Conservation (phyloP, 2,888 invertebrate species). For the Mimas tiliae region DNA sequence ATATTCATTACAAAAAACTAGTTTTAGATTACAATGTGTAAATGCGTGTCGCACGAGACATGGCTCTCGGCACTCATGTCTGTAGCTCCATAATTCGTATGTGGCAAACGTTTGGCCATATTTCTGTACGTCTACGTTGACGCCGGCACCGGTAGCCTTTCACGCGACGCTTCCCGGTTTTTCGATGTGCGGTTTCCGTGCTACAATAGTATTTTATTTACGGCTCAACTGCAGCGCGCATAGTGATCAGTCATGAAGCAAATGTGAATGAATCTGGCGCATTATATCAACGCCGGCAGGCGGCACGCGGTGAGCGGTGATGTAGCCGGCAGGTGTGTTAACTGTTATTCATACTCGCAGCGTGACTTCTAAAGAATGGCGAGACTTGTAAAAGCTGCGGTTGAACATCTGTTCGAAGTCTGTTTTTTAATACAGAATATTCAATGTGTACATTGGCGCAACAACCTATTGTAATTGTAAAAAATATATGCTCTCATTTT, state of each 20-base stretch:
- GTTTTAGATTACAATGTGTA: not conserved
- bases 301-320: not conserved
- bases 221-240: slow-evolving; percentile 62
- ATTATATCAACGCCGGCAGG: slow-evolving; percentile 29
- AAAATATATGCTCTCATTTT: not conserved
- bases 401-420: slow-evolving; percentile 16
- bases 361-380: slow-evolving; percentile 12
- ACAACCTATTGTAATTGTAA: not conserved
- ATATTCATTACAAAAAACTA: not conserved
- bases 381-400: slow-evolving; percentile 10
- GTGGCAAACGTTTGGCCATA: slow-evolving; percentile 67
- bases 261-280: slow-evolving; percentile 61
- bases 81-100: slow-evolving; percentile 42
- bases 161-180: slow-evolving; percentile 75
- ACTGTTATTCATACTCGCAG: slow-evolving; percentile 20
- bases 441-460: not conserved
- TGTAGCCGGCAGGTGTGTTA: slow-evolving; percentile 17
- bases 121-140: slow-evolving; percentile 69
- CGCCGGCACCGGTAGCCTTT: slow-evolving; percentile 71
- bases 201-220: slow-evolving; percentile 76
- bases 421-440: slow-evolving; percentile 23
- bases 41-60: not conserved
- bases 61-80: not conserved
- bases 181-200: slow-evolving; percentile 76
- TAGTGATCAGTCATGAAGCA: slow-evolving; percentile 66